Evolutionary conservation across 2,888 invertebrate genomes (phyloP).

Genomic region (Drosophila meridionalis): DNA sequence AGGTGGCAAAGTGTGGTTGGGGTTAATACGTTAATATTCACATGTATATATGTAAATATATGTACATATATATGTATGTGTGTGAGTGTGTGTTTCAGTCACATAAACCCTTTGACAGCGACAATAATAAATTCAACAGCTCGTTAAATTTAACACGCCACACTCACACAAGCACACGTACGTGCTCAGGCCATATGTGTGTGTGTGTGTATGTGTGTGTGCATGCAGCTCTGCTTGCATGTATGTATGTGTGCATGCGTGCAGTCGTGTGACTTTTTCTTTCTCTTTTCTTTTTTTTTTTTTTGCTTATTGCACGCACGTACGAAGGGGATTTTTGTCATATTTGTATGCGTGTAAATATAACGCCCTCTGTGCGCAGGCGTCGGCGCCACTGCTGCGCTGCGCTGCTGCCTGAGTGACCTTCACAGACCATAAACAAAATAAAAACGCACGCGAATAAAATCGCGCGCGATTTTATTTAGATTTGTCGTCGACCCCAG

Average conservation of each 20-base stretch:
- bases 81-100: background rate
- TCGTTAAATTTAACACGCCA: constrained; percentile 24
- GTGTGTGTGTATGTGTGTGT: background rate
- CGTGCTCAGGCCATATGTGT: background rate
- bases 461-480: constrained; percentile 48
- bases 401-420: constrained; percentile 34
- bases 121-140: constrained; percentile 13
- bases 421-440: constrained; percentile 39
- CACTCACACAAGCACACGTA: background rate
- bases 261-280: constrained; percentile 25
- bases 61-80: background rate
- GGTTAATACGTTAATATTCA: constrained; percentile 38
- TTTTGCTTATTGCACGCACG: constrained; percentile 45
- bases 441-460: constrained; percentile 43
- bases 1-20: constrained; percentile 28
- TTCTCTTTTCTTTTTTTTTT: background rate
- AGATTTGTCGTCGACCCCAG: constrained; percentile 58
- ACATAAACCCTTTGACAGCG: constrained; percentile 29
- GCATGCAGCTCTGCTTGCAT: background rate
- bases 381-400: constrained; percentile 17
- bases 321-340: constrained; percentile 35
- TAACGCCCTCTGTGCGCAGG: constrained; percentile 30
- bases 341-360: constrained; percentile 18
- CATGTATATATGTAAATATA: background rate
- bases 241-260: background rate